Conservation (phyloP, 2,797 vertebrate genomes). For the Otus scops region DNA sequence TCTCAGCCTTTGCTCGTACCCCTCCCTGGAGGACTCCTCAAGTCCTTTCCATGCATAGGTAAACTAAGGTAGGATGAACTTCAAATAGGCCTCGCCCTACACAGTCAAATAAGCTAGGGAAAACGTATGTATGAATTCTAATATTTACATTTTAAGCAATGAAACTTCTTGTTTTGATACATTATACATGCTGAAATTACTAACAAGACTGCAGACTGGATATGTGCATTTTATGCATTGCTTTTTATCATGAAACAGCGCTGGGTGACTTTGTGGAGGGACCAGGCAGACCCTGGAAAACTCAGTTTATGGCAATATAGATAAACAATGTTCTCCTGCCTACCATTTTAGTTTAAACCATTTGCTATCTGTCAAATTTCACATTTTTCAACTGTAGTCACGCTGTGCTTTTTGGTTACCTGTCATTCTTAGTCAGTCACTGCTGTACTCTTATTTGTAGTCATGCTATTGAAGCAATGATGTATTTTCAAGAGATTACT, state of each 20-base stretch:
- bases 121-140: background rate
- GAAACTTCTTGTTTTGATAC: background rate
- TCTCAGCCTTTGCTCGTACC: accelerated
- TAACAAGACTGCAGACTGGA: background rate
- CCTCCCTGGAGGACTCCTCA: background rate
- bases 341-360: background rate
- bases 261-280: background rate
- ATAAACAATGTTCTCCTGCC: background rate
- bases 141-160: conserved; percentile 39
- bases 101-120: conserved; percentile 11
- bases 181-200: background rate
- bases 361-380: background rate
- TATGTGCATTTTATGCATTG: background rate
- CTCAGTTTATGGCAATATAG: background rate
- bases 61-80: background rate
- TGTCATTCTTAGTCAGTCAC: background rate
- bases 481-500: background rate
- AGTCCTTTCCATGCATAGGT: background rate
- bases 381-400: background rate
- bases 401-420: background rate
- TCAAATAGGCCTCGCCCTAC: background rate
- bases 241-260: background rate
- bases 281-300: background rate
- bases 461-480: background rate
- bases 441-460: background rate